Percentiles rank a stretch among this genome's conserved stretches.
Conservation (phyloP, 1,140 invertebrate species). For the Aphelinus certus region DNA sequence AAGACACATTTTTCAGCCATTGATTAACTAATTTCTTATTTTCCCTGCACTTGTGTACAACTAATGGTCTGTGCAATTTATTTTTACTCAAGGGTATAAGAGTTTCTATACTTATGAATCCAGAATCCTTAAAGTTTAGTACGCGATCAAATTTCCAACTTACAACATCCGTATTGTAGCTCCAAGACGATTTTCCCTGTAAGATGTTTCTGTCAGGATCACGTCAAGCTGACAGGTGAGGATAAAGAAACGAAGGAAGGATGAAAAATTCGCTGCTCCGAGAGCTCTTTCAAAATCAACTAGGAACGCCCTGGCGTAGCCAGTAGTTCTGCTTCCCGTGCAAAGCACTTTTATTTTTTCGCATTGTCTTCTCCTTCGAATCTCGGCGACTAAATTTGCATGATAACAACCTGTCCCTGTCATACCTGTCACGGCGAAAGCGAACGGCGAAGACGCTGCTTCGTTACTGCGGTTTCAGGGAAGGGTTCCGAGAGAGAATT, state of each 20-base stretch:
- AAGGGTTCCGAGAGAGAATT: not conserved
- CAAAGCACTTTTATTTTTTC: not conserved
- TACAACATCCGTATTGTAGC: too few relatives aligned
- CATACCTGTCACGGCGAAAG: conserved; percentile 30
- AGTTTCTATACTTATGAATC: too few relatives aligned
- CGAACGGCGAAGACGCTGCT: not conserved
- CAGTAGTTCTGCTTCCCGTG: not conserved
- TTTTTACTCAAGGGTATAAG: too few relatives aligned
- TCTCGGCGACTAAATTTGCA: conserved; percentile 40
- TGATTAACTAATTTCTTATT: too few relatives aligned
- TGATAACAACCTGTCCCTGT: conserved; percentile 40
- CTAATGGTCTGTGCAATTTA: too few relatives aligned
- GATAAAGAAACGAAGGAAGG: not conserved
- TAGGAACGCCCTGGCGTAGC: not conserved
- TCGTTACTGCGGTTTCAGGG: conserved; percentile 4
- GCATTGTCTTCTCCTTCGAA: not conserved
- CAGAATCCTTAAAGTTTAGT: too few relatives aligned
- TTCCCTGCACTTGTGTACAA: too few relatives aligned
- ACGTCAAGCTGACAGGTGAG: too few relatives aligned
- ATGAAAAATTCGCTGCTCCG: not conserved
- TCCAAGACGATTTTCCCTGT: too few relatives aligned
- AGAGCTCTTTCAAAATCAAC: not conserved
- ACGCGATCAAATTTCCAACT: too few relatives aligned
- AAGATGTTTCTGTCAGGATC: too few relatives aligned
- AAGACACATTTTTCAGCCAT: too few relatives aligned